phyloP scores from a whole-genome alignment of 2,797 vertebrate species.

The Pseudochaenichthys georgianus region DNA sequence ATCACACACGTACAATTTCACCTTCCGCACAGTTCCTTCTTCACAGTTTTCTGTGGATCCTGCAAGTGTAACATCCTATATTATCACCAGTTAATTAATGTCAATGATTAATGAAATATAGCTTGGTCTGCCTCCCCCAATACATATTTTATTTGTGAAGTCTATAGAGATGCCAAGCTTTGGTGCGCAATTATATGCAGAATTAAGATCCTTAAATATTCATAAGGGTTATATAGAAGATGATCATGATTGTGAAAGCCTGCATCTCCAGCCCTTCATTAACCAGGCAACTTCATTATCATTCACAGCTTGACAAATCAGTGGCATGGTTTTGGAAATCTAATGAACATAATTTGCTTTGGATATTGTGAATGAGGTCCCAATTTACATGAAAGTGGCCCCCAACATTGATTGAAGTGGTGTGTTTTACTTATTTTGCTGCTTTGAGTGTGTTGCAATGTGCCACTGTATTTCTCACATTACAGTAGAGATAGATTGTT shows the following conservation, averaged over 20 bases:
- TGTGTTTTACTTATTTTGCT: slow-evolving; percentile 65
- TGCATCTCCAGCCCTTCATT: slow-evolving; percentile 81
- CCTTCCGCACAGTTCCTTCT: slow-evolving; percentile 57
- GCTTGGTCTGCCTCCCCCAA: slow-evolving; percentile 75
- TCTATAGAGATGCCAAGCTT: slow-evolving; percentile 79
- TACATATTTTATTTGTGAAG: slow-evolving; percentile 82
- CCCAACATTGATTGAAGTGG: slow-evolving; percentile 74
- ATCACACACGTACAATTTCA: slow-evolving; percentile 58
- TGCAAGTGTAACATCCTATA: slow-evolving; percentile 78
- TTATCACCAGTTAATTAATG: slow-evolving; percentile 83
- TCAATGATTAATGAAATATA: slow-evolving; percentile 83
- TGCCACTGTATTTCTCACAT: not conserved
- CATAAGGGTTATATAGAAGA: slow-evolving; percentile 83
- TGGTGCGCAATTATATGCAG: slow-evolving; percentile 82
- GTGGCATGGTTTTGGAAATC: slow-evolving; percentile 79
- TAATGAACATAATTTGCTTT: slow-evolving; percentile 83
- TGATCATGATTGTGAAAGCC: slow-evolving; percentile 81
- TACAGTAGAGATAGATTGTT: slow-evolving; percentile 1
- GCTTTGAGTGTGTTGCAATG: slow-evolving; percentile 14
- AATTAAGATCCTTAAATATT: slow-evolving; percentile 84
- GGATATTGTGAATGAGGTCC: slow-evolving; percentile 78
- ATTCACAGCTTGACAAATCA: slow-evolving; percentile 86
- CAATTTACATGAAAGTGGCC: slow-evolving; percentile 79
- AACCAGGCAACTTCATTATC: slow-evolving; percentile 84
- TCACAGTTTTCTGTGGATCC: slow-evolving; percentile 67